Evolutionary conservation across 1,140 invertebrate genomes (phyloP), one percentile per base, ranked within the genome.

Genomic region (Leptopilina boulardi): DNA sequence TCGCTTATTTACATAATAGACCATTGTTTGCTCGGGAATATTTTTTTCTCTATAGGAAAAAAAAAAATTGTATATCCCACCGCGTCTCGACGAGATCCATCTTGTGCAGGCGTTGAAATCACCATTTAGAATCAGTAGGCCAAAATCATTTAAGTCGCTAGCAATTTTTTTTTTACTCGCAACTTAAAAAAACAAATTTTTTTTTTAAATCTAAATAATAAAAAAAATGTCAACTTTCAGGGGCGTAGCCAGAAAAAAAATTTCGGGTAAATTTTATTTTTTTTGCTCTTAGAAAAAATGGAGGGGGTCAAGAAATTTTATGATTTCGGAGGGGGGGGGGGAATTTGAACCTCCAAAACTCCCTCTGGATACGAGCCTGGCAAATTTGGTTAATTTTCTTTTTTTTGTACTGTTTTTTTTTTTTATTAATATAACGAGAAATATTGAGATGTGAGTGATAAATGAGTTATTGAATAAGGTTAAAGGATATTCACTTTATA

Each of bases 401-500:
- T n/a, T n/a, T n/a, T n/a, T n/a, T n/a, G n/a, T n/a, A n/a, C n/a
- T n/a, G n/a, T n/a, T n/a, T n/a, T n/a, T n/a, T n/a, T n/a, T n/a
- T n/a, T n/a, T n/a, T n/a, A n/a, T n/a, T n/a, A n/a, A n/a, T n/a
- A n/a, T n/a, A n/a, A n/a, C n/a, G n/a, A n/a, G n/a, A n/a, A n/a
- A n/a, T n/a, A n/a, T n/a, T n/a, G n/a, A n/a, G n/a, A 30, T 34
- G 30, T 34, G 15, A 47, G 15, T 47, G 44, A n/a, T 3, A n/a
- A n/a, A n/a, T 3, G 10, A 44, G 1, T 44, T 44, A 3, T 44
- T 11, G 42, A 41, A 41, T 5, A 41, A 41, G 10, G 4, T 5
- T 10, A 42, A 42, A 42, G 9, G 41, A 9, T 1, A 76, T 78
- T 34, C 59, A 59, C 71, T 78, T 82, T 34, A 2, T 6, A 34